Percentiles rank a stretch among this genome's conserved stretches.
Conservation (phyloP, 2,888 invertebrate species). For the Lapara coniferarum region DNA sequence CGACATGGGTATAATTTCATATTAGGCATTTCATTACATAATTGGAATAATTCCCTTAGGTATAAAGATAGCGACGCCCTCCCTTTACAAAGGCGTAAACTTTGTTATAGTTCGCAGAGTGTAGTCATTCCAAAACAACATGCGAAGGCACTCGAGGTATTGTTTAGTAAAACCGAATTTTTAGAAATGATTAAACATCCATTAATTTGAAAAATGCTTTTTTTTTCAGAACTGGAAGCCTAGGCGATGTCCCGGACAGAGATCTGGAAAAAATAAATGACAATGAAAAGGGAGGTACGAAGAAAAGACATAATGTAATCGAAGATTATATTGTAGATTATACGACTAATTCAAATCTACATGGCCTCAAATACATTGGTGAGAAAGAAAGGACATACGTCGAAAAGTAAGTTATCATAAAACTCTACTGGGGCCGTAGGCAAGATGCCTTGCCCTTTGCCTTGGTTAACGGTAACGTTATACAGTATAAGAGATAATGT, state of each 20-base stretch:
- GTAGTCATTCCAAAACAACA: conserved; percentile 38
- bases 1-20: not conserved
- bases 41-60: conserved; percentile 38
- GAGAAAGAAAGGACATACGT: conserved; percentile 82
- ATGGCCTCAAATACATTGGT: conserved; percentile 85
- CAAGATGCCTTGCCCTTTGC: no score
- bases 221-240: conserved; percentile 48
- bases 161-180: conserved; percentile 4
- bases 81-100: conserved; percentile 33
- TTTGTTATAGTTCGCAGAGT: conserved; percentile 26
- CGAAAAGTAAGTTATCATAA: conserved; percentile 76
- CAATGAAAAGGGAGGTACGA: conserved; percentile 28
- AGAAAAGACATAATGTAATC: conserved; percentile 41
- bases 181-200: not conserved
- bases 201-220: conserved; percentile 3
- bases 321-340: conserved; percentile 84
- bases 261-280: conserved; percentile 43
- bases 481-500: no score
- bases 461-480: no score
- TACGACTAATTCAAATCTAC: conserved; percentile 85
- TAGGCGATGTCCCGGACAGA: conserved; percentile 40
- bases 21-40: conserved; percentile 42
- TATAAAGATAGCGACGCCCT: conserved; percentile 28
- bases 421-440: not conserved
- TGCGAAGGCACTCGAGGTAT: conserved; percentile 44